A percentile compares a stretch with the other conserved stretches of the same genome.
Evolutionary conservation across 2,888 invertebrate genomes (phyloP).

Genomic region (Synanthedon tipuliformis): DNA sequence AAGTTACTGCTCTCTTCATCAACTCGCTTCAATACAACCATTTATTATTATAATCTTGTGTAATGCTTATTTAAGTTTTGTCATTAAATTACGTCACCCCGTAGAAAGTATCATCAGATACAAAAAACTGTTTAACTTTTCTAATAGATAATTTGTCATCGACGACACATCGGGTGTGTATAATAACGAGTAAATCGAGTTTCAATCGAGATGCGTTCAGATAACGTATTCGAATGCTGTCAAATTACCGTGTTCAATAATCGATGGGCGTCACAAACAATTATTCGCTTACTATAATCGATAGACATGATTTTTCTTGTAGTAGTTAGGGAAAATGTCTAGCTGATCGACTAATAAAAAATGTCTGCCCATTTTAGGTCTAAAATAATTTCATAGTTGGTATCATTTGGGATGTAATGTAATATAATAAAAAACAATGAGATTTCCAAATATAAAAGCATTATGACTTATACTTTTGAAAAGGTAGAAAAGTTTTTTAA

Average conservation of each 20-base stretch:
- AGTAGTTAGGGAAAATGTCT: neutral
- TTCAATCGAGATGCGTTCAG: neutral
- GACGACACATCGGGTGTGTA: neutral
- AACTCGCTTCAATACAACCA: neutral
- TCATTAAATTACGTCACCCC: too few species aligned
- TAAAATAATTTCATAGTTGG: too few species aligned
- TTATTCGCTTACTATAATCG: constrained; percentile 11
- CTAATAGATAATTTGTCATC: neutral
- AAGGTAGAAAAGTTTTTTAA: too few species aligned
- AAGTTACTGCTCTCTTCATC: neutral
- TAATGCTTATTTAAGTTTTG: too few species aligned
- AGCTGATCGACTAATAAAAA: too few species aligned
- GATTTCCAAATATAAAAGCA: too few species aligned
- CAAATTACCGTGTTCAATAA: constrained; percentile 15
- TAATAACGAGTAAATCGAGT: neutral
- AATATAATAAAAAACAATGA: too few species aligned
- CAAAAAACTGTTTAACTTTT: neutral
- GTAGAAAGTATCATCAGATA: neutral
- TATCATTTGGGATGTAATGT: too few species aligned
- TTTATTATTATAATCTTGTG: too few species aligned
- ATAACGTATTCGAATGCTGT: constrained; percentile 14
- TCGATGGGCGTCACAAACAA: constrained; percentile 17
- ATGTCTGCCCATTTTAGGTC: too few species aligned
- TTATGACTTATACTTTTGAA: too few species aligned
- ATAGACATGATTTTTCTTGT: constrained; percentile 12